phyloP scores from a whole-genome alignment of 2,888 invertebrate species.

The Punctoribates punctum region DNA sequence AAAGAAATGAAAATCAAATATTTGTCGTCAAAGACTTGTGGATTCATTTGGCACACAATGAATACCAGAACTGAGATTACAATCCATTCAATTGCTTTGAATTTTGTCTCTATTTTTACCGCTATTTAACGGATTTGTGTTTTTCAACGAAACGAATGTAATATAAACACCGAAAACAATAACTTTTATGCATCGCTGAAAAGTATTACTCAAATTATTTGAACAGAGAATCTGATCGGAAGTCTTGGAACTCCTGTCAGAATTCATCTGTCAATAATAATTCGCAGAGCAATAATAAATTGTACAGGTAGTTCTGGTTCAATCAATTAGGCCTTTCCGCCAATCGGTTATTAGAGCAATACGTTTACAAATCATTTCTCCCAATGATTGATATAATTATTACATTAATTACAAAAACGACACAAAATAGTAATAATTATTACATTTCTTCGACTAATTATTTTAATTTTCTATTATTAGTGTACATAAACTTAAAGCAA shows the following conservation, averaged over 20 bases:
- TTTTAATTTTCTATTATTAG: conserved; percentile 7
- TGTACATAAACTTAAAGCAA: conserved; percentile 15
- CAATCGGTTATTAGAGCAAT: background rate
- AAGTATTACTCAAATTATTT: conserved; percentile 12
- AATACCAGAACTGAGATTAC: no score
- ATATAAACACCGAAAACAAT: background rate
- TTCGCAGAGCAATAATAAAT: conserved; percentile 35
- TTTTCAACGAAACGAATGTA: background rate
- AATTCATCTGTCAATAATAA: conserved; percentile 13
- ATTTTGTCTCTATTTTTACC: background rate
- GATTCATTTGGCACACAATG: background rate
- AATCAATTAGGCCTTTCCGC: background rate
- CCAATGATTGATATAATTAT: background rate
- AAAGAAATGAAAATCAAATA: background rate
- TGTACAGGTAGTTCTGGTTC: conserved; percentile 22
- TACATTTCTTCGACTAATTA: background rate
- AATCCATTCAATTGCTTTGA: background rate
- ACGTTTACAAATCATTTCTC: no score
- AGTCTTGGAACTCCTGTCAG: background rate
- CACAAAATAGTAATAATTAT: conserved; percentile 2
- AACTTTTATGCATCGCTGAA: background rate
- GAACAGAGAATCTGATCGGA: background rate
- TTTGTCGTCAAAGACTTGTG: background rate
- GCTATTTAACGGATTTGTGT: background rate
- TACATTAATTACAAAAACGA: background rate